Conservation (phyloP, 2,113 vertebrate species). For the Xiphophorus couchianus region DNA sequence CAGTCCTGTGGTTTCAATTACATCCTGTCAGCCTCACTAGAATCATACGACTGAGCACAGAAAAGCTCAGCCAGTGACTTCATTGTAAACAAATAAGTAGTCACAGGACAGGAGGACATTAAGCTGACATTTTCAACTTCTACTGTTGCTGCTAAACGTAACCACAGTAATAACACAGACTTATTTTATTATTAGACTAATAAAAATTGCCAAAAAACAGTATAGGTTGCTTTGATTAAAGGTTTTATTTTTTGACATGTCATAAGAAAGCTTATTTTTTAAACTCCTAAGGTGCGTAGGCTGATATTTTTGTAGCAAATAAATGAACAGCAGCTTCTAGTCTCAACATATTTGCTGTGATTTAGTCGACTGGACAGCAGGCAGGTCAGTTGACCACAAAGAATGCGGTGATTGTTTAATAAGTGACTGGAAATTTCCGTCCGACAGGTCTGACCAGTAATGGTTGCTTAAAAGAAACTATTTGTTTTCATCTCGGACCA, state of each 20-base stretch:
- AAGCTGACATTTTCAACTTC: constrained; percentile 22
- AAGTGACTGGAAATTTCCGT: neutral
- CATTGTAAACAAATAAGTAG: constrained; percentile 43
- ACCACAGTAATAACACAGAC: neutral
- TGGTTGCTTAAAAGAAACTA: neutral
- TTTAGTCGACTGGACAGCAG: neutral
- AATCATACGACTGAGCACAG: constrained; percentile 48
- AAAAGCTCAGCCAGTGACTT: constrained; percentile 43
- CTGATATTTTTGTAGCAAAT: neutral
- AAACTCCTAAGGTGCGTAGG: neutral
- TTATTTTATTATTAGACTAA: neutral
- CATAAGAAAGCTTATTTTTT: neutral
- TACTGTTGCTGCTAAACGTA: neutral
- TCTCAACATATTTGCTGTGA: neutral
- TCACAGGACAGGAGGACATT: constrained; percentile 49
- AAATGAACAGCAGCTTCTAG: neutral
- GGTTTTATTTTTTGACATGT: no score
- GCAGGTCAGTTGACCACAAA: neutral
- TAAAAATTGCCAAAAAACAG: no score
- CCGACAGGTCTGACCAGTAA: neutral
- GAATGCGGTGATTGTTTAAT: neutral
- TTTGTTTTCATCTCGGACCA: neutral
- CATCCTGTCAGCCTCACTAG: constrained; percentile 38
- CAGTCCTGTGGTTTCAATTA: constrained; percentile 71
- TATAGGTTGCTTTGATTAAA: no score